A percentile compares a stretch with the other conserved stretches of the same genome.
Conservation (phyloP, 2,888 invertebrate genomes). For the Ophonus ardosiacus region DNA sequence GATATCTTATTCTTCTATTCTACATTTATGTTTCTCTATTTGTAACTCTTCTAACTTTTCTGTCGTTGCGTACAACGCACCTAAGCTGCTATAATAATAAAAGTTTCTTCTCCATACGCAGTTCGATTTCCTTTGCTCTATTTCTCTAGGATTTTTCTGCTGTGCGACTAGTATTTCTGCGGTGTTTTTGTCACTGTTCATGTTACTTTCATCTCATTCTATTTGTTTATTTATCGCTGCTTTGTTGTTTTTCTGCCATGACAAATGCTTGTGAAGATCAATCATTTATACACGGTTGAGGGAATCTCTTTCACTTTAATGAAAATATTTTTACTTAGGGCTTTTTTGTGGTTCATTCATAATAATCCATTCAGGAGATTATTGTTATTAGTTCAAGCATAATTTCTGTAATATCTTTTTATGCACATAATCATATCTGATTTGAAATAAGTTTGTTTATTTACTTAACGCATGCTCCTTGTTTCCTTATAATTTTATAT, state of each 20-base stretch:
- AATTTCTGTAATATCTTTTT: not conserved
- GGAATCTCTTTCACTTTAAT: conserved; percentile 24
- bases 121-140: conserved; percentile 18
- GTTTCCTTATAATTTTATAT: not conserved
- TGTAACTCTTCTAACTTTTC: conserved; percentile 11
- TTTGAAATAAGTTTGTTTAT: conserved; percentile 22
- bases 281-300: conserved; percentile 46
- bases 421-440: conserved; percentile 13
- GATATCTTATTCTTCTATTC: not conserved
- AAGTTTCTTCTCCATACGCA: conserved; percentile 49
- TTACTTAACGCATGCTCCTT: not conserved
- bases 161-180: conserved; percentile 5
- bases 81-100: not conserved
- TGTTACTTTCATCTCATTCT: conserved; percentile 43
- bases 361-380: not conserved
- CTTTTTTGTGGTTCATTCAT: not conserved
- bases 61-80: not conserved
- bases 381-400: not conserved
- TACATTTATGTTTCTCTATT: not conserved
- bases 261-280: conserved; percentile 45
- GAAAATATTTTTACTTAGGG: conserved; percentile 3
- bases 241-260: conserved; percentile 27
- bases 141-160: conserved; percentile 6
- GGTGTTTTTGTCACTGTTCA: conserved; percentile 29
- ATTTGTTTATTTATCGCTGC: conserved; percentile 23